Conservation (phyloP, 2,888 invertebrate species). For the Drosophila sordidula region DNA sequence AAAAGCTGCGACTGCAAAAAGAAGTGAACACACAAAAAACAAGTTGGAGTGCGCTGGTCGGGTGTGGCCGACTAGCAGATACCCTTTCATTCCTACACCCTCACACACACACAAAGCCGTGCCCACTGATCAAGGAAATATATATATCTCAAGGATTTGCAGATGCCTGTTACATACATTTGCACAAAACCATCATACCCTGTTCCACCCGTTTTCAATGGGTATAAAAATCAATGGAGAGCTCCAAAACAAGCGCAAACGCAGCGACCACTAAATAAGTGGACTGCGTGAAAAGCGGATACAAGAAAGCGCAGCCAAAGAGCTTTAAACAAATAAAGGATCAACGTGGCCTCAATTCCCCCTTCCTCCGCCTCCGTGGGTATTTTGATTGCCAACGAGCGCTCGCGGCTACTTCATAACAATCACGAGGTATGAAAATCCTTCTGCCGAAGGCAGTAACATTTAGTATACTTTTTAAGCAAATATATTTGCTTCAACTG, state of each 20-base stretch:
- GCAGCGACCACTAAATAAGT: constrained; percentile 41
- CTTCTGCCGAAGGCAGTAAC: too few species aligned
- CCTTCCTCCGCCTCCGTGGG: too few species aligned
- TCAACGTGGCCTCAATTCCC: constrained; percentile 19
- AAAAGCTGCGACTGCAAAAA: constrained; percentile 33
- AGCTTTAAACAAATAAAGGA: constrained; percentile 46
- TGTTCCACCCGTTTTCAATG: too few species aligned
- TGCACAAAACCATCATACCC: too few species aligned
- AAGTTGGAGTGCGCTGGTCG: too few species aligned
- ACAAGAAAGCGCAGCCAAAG: constrained; percentile 17
- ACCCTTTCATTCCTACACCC: too few species aligned
- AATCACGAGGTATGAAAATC: too few species aligned
- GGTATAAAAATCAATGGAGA: constrained; percentile 49
- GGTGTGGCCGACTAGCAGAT: not conserved
- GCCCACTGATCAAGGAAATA: constrained; percentile 4
- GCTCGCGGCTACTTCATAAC: not conserved
- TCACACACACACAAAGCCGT: too few species aligned
- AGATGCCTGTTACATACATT: too few species aligned
- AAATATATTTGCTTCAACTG: too few species aligned
- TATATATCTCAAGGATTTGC: too few species aligned
- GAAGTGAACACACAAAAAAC: constrained; percentile 4
- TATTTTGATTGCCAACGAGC: not conserved
- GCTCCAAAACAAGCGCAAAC: constrained; percentile 24
- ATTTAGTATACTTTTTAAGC: too few species aligned
- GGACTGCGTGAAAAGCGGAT: constrained; percentile 32